Conservation (phyloP, 2,797 vertebrate genomes). For the Centroberyx gerrardi region DNA sequence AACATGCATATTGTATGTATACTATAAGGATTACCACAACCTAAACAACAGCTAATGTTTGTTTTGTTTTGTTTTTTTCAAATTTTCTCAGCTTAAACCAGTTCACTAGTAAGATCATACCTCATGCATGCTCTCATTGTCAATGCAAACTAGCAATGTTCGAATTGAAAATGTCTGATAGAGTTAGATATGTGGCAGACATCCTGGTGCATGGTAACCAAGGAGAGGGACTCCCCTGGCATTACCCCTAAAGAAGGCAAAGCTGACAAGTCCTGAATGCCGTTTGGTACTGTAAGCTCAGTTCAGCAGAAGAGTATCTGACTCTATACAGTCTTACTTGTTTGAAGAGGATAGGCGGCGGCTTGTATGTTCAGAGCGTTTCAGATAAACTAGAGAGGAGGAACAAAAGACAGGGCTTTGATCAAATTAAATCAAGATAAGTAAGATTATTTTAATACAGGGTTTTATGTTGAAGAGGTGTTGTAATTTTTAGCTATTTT, state of each 20-base stretch:
- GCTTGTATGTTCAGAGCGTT: slow-evolving; percentile 54
- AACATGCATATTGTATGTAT: slow-evolving; percentile 47
- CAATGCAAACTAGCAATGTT: slow-evolving; percentile 62
- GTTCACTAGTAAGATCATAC: slow-evolving; percentile 57
- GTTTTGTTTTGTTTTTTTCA: slow-evolving; percentile 18
- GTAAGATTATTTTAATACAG: slow-evolving; percentile 82
- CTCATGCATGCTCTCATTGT: slow-evolving; percentile 58
- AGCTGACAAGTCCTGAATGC: slow-evolving; percentile 63
- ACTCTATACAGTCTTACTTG: slow-evolving; percentile 59
- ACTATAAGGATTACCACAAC: slow-evolving; percentile 46
- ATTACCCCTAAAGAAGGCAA: slow-evolving; percentile 67
- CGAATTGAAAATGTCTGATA: slow-evolving; percentile 61
- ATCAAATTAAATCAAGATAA: slow-evolving; percentile 70
- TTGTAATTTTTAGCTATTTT: slow-evolving; percentile 76
- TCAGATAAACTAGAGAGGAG: slow-evolving; percentile 61
- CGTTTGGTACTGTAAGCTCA: slow-evolving; percentile 64
- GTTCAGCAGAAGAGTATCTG: slow-evolving; percentile 64
- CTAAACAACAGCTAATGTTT: slow-evolving; percentile 29
- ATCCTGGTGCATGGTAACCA: slow-evolving; percentile 46
- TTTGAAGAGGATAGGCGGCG: slow-evolving; percentile 36
- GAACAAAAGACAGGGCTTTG: slow-evolving; percentile 71
- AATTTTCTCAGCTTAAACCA: slow-evolving; percentile 33
- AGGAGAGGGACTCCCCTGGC: slow-evolving; percentile 57
- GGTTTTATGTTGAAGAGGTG: slow-evolving; percentile 81
- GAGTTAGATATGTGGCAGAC: slow-evolving; percentile 49